phyloP scores from a whole-genome alignment of 2,888 invertebrate species.

The Agriopis aurantiaria region DNA sequence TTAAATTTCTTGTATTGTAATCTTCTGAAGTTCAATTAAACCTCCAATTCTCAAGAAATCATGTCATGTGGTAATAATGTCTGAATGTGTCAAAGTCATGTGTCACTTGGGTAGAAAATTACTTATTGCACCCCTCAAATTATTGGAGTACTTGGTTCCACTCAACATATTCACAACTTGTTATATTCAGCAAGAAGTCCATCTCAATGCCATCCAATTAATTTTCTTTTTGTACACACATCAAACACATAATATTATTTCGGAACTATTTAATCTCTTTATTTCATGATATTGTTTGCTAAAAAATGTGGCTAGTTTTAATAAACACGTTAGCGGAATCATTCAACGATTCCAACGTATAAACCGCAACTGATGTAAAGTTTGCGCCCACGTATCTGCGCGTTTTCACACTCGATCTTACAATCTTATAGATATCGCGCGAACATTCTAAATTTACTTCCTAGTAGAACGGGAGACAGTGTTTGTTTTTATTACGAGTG shows the following conservation, averaged over 20 bases:
- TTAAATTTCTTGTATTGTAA: not conserved
- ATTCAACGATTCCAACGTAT: slow-evolving; percentile 26
- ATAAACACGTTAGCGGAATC: slow-evolving; percentile 16
- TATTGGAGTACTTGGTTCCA: not conserved
- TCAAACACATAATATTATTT: not conserved
- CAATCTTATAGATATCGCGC: slow-evolving; percentile 54
- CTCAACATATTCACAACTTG: not conserved
- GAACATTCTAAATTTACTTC: slow-evolving; percentile 68
- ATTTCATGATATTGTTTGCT: not conserved
- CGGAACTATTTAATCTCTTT: not conserved
- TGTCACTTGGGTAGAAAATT: not conserved
- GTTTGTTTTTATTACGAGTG: slow-evolving; percentile 14
- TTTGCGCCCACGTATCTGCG: slow-evolving; percentile 42
- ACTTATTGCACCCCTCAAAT: not conserved
- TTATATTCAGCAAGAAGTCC: not conserved
- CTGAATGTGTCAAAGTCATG: not conserved
- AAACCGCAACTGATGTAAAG: slow-evolving; percentile 52
- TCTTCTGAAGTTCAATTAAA: not conserved
- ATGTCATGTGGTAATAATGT: not conserved
- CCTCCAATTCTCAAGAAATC: not conserved
- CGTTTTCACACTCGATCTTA: slow-evolving; percentile 54
- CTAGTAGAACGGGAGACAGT: slow-evolving; percentile 39
- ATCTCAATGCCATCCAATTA: too few relatives aligned
- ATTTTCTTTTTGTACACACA: not conserved
- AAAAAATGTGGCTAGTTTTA: not conserved